Evolutionary conservation across 1,140 invertebrate species (phyloP).

Genomic region (Zeugodacus cucurbitae): DNA sequence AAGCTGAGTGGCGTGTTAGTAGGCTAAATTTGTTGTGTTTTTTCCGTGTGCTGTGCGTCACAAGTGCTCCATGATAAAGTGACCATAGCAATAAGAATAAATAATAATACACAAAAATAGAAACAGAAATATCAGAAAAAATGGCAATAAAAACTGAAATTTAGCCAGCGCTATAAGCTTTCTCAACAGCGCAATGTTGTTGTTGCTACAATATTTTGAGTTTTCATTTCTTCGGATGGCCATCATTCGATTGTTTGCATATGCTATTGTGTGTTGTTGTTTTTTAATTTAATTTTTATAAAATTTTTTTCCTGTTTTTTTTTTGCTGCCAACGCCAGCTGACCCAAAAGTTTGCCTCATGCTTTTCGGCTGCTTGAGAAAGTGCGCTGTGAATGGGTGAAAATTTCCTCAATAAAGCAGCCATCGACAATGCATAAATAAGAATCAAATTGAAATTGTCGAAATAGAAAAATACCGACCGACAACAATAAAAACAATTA

Average conservation of each 20-base stretch:
- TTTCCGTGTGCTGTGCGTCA: background rate
- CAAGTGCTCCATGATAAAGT: background rate
- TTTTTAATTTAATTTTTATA: too few relatives aligned
- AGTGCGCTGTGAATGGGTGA: background rate
- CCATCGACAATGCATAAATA: background rate
- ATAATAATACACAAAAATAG: background rate
- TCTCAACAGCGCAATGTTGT: background rate
- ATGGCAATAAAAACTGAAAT: background rate
- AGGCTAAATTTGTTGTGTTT: background rate
- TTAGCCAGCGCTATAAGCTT: background rate
- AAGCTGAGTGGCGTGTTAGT: background rate
- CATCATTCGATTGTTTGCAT: background rate
- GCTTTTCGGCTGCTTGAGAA: background rate
- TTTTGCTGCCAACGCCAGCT: background rate
- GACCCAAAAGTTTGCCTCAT: background rate
- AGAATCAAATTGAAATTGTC: background rate
- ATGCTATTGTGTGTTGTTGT: background rate
- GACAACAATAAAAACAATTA: background rate
- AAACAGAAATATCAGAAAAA: background rate
- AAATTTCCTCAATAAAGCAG: background rate
- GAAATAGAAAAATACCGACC: background rate
- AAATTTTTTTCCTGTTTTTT: too few relatives aligned
- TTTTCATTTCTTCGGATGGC: background rate
- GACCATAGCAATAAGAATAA: background rate
- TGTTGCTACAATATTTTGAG: background rate